Evolutionary conservation across 2,888 invertebrate genomes (phyloP).

Genomic region (Elmis aenea): DNA sequence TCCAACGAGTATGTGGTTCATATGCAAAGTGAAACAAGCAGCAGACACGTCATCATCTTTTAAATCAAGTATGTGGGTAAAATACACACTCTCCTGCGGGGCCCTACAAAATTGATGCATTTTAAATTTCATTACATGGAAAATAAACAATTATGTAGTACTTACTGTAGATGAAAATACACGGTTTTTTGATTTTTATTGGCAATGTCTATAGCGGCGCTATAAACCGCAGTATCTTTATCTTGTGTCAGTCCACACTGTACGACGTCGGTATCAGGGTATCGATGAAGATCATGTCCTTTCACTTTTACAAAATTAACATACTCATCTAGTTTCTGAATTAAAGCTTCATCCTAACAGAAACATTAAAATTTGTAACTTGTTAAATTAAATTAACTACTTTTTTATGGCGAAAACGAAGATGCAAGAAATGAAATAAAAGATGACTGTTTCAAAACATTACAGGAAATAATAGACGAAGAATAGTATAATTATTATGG

Average conservation of each 20-base stretch:
- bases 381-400: too few species aligned
- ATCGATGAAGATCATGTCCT: conserved; percentile 58
- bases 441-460: conserved; percentile 1
- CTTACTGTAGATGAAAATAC: conserved; percentile 61
- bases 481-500: too few species aligned
- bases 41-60: conserved; percentile 52
- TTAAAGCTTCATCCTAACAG: conserved; percentile 47
- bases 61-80: conserved; percentile 53
- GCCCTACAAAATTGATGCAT: conserved; percentile 23
- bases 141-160: conserved; percentile 16
- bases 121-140: conserved; percentile 4
- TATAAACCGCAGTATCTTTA: conserved; percentile 53
- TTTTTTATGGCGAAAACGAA: too few species aligned
- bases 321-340: conserved; percentile 50
- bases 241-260: conserved; percentile 66
- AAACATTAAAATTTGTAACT: conserved; percentile 7
- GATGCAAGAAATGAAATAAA: too few species aligned
- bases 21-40: conserved; percentile 52
- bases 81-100: conserved; percentile 30
- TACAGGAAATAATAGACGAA: too few species aligned
- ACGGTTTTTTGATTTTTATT: conserved; percentile 48
- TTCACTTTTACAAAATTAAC: conserved; percentile 58
- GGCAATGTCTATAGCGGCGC: conserved; percentile 53
- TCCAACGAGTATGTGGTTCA: conserved; percentile 48
- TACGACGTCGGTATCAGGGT: conserved; percentile 59